These are phyloP conservation scores for Acestrorhynchus altus DNA, from an alignment of 2,797 vertebrate species.

Conservation along the genomic window DNA sequence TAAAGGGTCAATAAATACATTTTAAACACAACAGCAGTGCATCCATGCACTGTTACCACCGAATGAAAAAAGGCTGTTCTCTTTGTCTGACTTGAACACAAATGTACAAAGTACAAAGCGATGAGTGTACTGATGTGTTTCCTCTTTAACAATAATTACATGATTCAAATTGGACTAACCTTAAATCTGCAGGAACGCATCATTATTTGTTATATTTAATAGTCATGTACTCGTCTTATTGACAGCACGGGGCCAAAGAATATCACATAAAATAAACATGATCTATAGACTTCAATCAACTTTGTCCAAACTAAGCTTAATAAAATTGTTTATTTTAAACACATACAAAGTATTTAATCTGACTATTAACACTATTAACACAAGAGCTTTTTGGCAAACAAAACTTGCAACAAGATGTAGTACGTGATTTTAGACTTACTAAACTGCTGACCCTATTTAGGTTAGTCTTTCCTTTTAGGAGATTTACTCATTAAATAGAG, in stretches of 20 bases:
- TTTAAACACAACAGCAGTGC: background rate
- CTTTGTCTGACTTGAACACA: too few species aligned
- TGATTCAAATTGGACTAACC: background rate
- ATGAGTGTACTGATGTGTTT: background rate
- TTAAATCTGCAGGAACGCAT: background rate
- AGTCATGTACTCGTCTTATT: background rate
- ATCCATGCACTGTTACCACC: background rate
- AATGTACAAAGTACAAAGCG: too few species aligned
- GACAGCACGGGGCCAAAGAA: background rate
- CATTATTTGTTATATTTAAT: background rate
- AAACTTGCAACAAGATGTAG: background rate
- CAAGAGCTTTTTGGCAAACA: background rate
- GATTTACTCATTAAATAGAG: background rate
- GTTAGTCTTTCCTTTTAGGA: too few species aligned
- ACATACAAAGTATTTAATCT: background rate
- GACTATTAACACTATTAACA: too few species aligned
- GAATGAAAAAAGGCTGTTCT: background rate
- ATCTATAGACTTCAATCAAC: background rate
- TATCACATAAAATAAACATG: background rate
- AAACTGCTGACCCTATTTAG: background rate
- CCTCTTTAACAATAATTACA: background rate
- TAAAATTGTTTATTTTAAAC: too few species aligned
- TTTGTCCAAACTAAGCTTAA: background rate
- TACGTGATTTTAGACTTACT: background rate
- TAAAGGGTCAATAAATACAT: background rate